Conservation (phyloP, 2,113 vertebrate species). For the Acrocephalus arundinaceus region DNA sequence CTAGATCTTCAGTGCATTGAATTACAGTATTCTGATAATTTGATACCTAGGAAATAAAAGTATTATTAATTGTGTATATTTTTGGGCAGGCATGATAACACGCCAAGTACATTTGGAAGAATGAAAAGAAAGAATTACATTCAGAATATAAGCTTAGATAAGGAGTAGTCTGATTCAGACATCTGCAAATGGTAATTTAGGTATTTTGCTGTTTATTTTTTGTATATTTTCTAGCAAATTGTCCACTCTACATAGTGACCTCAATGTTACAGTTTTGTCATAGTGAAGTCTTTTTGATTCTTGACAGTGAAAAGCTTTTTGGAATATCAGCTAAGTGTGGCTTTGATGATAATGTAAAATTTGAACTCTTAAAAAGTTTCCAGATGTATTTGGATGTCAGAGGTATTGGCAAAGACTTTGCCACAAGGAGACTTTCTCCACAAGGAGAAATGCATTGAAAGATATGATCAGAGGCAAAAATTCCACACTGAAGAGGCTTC, state of each 20-base stretch:
- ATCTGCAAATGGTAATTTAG: not conserved
- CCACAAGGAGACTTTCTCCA: too few relatives aligned
- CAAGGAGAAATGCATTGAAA: not conserved
- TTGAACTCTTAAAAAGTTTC: conserved; percentile 8
- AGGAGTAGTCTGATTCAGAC: not conserved
- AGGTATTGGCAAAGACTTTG: conserved; percentile 7
- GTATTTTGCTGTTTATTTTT: not conserved
- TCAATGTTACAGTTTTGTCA: not conserved
- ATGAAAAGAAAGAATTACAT: not conserved
- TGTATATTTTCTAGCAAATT: not conserved
- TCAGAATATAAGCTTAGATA: not conserved
- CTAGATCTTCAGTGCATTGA: not conserved
- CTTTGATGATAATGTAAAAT: conserved; percentile 7
- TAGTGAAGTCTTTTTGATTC: not conserved
- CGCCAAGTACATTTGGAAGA: not conserved
- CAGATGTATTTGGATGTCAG: conserved; percentile 10
- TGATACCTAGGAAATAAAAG: not conserved
- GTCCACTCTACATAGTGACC: not conserved
- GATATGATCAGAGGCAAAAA: not conserved
- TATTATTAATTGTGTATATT: not conserved
- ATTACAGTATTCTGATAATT: not conserved
- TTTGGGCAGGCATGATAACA: not conserved
- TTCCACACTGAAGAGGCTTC: not conserved
- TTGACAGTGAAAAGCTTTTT: not conserved
- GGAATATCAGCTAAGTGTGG: not conserved